A percentile compares a stretch with the other conserved stretches of the same genome.
Evolutionary conservation across 2,113 vertebrate species (phyloP).

Genomic region (Nasalis larvatus): DNA sequence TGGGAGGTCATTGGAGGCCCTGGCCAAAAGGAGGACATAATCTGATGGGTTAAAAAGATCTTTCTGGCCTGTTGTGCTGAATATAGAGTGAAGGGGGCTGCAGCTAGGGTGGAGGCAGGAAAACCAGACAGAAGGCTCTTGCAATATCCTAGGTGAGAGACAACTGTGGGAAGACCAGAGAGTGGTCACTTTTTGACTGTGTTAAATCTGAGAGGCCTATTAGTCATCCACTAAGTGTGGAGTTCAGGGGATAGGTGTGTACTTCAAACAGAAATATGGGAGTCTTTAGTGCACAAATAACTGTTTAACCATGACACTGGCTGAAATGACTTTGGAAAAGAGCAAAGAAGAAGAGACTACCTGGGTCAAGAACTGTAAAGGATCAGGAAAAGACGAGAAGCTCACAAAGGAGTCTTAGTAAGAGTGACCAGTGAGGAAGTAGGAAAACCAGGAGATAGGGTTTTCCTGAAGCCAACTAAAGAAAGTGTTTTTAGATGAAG

Average conservation of each 20-base stretch:
- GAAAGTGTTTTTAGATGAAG: neutral
- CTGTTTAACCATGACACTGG: neutral
- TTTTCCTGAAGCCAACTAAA: neutral
- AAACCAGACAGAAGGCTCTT: neutral
- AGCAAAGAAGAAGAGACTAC: neutral
- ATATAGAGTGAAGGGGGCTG: rapidly evolving
- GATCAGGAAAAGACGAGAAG: neutral
- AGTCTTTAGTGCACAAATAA: neutral
- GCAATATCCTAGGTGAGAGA: neutral
- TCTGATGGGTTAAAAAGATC: neutral
- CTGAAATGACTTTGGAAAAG: neutral
- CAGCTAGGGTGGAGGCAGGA: neutral
- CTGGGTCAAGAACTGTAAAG: neutral
- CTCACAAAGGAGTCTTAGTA: neutral
- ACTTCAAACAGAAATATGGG: neutral
- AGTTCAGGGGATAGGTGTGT: neutral
- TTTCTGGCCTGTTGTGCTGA: neutral
- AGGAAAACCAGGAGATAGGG: no score
- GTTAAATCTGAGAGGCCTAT: neutral
- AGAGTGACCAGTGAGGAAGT: neutral
- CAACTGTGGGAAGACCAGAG: neutral
- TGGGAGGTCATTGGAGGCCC: neutral
- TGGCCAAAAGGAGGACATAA: neutral
- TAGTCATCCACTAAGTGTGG: neutral
- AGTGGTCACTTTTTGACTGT: neutral